These are phyloP conservation scores for Drosophila silvestris DNA, from an alignment of 2,888 invertebrate species.

Conservation along the genomic window DNA sequence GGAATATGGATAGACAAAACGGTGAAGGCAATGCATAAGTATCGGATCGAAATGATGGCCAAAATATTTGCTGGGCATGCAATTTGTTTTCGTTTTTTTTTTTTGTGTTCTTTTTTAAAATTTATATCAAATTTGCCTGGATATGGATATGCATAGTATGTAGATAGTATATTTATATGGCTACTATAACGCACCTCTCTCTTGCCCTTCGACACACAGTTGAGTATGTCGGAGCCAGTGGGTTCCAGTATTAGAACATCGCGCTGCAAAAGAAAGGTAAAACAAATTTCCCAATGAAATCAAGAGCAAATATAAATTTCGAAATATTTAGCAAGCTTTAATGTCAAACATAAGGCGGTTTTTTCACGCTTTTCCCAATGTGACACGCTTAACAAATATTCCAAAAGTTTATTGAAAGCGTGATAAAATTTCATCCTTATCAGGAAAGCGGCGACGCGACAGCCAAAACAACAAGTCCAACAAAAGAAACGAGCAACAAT, in stretches of 20 bases:
- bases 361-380: slow-evolving; percentile 16
- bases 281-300: background rate
- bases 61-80: slow-evolving; percentile 30
- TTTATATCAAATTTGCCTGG: slow-evolving; percentile 30
- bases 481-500: slow-evolving; percentile 67
- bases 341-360: background rate
- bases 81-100: background rate
- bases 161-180: background rate
- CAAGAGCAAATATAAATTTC: background rate
- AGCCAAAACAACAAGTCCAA: slow-evolving; percentile 38
- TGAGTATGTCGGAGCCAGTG: slow-evolving; percentile 91
- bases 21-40: slow-evolving; percentile 60
- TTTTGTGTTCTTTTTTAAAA: slow-evolving; percentile 2
- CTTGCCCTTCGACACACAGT: slow-evolving; percentile 97
- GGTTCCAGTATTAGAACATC: slow-evolving; percentile 95
- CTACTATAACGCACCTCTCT: slow-evolving; percentile 90
- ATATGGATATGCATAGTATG: slow-evolving; percentile 17
- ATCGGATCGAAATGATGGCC: slow-evolving; percentile 48
- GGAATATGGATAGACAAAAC: slow-evolving; percentile 32
- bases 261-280: slow-evolving; percentile 88
- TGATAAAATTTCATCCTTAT: slow-evolving; percentile 82
- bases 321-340: slow-evolving; percentile 20
- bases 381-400: slow-evolving; percentile 64
- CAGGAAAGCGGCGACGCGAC: slow-evolving; percentile 55
- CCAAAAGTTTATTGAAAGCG: slow-evolving; percentile 82